Base-by-base conservation (phyloP, 2,888 invertebrate genomes). In the Sipha maydis region DNA sequence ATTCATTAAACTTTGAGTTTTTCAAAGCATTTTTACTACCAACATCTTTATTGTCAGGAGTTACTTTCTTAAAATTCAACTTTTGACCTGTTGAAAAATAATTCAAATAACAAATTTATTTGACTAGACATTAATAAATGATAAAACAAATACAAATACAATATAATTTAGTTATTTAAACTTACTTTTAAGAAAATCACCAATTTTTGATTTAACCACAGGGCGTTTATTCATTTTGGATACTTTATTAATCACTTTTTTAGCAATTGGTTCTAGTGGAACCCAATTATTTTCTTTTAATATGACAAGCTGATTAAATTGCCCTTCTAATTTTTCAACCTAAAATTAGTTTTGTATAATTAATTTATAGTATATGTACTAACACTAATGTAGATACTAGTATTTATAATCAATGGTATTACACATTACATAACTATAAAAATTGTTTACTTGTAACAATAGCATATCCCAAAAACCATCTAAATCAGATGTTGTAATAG, bases 401-500 rank as follows among this genome's bases (percentile, higher is more conserved):
- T 14, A 48, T 48, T 48, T 48, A 48, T 48, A 48, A 48, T 11
- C 14, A 48, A 48, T 48, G 14, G 17, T 69, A 31, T 17, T 31
- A 25, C 3, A 69, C 14, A 48, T 14, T 48, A 48, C 14, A 48
- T 14, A 48, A 0, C 41, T 28, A 69, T n/a, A 69, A 69, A 28
- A 11, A 69, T n/a, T 78, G 82, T 17, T 78, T 86, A 90, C 90
- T 89, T 90, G 90, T 17, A 90, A 83, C 34, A 89, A 89, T 69
- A 96, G 94, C 95, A 96, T 95, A 91, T 97, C 97, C 97, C 97
- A 97, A 93, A 97, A 97, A 48, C 97, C 97, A 90, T 95, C 95
- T 86, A 97, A 93, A 92, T 97, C 97, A 11, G 94, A 93, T 89
- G 94, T 93, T 0, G 94, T 94, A 75, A 95, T 93, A 19, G 93